These are phyloP conservation scores for Alexandromys fortis DNA, from an alignment of 2,113 vertebrate genomes.

Conservation along the genomic window DNA sequence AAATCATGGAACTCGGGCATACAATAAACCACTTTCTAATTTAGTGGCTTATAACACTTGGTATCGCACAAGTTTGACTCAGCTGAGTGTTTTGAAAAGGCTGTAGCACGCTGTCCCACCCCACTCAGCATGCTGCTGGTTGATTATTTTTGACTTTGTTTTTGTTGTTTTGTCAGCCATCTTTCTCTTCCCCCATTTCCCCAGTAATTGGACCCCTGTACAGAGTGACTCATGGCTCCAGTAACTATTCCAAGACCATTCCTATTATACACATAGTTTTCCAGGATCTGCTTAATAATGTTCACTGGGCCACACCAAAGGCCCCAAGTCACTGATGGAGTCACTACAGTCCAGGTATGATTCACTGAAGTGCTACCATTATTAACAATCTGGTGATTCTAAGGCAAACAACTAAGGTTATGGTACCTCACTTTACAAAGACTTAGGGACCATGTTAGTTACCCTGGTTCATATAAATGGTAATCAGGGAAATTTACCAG, in stretches of 20 bases:
- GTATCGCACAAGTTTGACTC: not conserved
- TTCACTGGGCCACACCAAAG: not conserved
- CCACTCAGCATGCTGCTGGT: not conserved
- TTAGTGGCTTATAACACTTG: not conserved
- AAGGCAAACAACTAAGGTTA: not conserved
- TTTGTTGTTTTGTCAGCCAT: not conserved
- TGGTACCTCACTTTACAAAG: not conserved
- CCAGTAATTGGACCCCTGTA: not conserved
- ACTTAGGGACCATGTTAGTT: not conserved
- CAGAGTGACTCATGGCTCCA: not conserved
- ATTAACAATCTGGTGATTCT: not conserved
- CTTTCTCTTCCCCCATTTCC: not conserved
- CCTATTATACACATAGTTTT: not conserved
- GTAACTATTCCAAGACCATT: not conserved
- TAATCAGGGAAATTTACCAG: not conserved
- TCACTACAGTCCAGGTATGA: not conserved
- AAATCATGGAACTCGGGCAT: not conserved
- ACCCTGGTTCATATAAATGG: not conserved
- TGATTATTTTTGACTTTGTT: not conserved
- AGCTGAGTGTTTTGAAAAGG: not conserved
- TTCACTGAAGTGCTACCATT: not conserved
- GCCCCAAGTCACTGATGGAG: not conserved
- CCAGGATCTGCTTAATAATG: not conserved
- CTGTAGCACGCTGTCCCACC: not conserved
- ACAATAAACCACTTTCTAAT: not conserved